Evolutionary conservation across 1,140 invertebrate genomes (phyloP), one percentile per base, ranked within the genome.

Genomic region (Cardiocondyla obscurior): DNA sequence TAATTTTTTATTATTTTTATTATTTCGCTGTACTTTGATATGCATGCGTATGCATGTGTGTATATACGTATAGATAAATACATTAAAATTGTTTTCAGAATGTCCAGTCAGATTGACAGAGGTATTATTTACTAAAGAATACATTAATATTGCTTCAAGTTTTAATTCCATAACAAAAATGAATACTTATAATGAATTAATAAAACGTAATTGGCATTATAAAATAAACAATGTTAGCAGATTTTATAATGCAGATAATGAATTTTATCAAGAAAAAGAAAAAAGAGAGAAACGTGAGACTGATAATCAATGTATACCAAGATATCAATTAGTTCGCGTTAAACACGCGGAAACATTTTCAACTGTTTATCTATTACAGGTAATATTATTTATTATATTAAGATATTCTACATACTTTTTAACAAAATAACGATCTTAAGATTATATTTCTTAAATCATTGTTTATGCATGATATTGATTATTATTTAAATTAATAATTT

Each of bases 261-360:
- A 81, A 12, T 51, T 84, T 51, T 57, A 39, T 25, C 3, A 16
- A 19, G 25, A 28, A 10, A 85, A 90, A 8, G 83, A 89, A 55
- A 22, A 67, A 10, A 85, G 89, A 7, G 84, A 89, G 62, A 30
- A 69, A 42, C 22, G 4, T 60, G 73, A 90, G 62, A 25, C 79
- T 53, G 90, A 90, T 49, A 90, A 93, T 77, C 65, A 86, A 2
- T 95, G 95, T 73, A 86, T 94, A 58, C 93, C 93, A 76, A 92
- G 92, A 72, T 94, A 94, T 88, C 92, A 94, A 81, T 90, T 95
- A 6, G 92, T 93, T 22, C 90, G 95, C 62, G 94, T 95, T 30
- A 94, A 95, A 87, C 92, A 95, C 64, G 88, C 92, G 0, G 92
- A 95, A 82, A 93, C 92, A 65, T 95, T 95, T 85, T 94, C 94